Evolutionary conservation across 2,797 vertebrate genomes (phyloP).

Genomic region (Simalia tracyae): DNA sequence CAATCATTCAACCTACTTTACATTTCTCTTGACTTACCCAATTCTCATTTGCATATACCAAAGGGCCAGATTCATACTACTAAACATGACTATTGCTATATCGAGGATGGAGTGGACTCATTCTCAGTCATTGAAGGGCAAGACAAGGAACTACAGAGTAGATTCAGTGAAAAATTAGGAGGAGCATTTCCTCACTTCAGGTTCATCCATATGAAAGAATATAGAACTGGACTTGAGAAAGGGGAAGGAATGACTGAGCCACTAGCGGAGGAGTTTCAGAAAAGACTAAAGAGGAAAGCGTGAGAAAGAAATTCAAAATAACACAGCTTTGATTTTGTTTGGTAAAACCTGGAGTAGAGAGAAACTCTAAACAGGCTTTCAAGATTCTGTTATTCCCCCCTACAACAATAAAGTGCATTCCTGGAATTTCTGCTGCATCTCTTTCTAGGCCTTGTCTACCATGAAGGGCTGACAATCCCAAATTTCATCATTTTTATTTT

Average conservation of each 20-base stretch:
- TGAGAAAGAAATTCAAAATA: neutral
- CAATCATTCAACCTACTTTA: neutral
- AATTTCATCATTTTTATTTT: neutral
- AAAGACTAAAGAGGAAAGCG: neutral
- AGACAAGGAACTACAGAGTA: neutral
- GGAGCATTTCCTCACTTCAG: neutral
- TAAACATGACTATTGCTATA: neutral
- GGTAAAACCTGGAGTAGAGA: neutral
- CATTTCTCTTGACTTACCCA: neutral
- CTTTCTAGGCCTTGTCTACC: neutral
- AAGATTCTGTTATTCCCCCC: neutral
- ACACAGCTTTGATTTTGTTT: neutral
- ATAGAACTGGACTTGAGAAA: neutral
- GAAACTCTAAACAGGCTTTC: neutral
- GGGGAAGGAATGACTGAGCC: neutral
- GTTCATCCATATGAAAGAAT: neutral
- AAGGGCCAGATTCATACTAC: neutral
- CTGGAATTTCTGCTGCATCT: neutral
- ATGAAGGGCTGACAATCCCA: neutral
- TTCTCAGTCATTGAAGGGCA: neutral
- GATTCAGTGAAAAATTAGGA: neutral
- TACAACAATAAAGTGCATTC: neutral
- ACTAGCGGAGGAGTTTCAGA: neutral
- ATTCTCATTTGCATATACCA: neutral
- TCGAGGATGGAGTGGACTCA: neutral